Evolutionary conservation across 2,113 vertebrate genomes (phyloP), one percentile per base, ranked within the genome.

Genomic region (Epinephelus lanceolatus): DNA sequence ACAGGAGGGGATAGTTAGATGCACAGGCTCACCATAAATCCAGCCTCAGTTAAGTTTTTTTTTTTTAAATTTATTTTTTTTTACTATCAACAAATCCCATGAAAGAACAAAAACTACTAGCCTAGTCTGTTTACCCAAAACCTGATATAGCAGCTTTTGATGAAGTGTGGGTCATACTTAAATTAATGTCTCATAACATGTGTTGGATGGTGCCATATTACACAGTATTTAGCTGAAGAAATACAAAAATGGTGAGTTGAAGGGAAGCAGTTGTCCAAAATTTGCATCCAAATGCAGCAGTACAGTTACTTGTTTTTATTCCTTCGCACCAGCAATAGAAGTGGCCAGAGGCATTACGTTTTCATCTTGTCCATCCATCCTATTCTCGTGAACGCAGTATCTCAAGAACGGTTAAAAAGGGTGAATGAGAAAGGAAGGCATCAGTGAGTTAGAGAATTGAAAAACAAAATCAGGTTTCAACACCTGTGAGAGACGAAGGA

Each of bases 401-500:
- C 33, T 37, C 33, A 37, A 37, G 33, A 37, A 37, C 33, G 6
- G 60, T 51, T 61, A n/a, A 66, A 63, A 40, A 62, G 47, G 18
- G 6, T 42, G 23, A 60, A 59, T 40, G 51, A 66, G 21, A 33
- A 19, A 55, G 62, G 25, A 17, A 47, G 21, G 27, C 59, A 60
- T 86, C 27, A 11, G 55, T 76, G 55, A 59, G 37, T 21, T 10
- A 55, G 63, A 57, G 25, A 73, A 25, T 78, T 30, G 11, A 23
- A 66, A 63, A 68, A 74, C 25, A 33, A 57, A 69, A 56, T 11
- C 15, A 57, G 55, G 23, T 19, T 45, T 15, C 21, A 13, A 81
- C 60, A 60, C 56, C 63, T 83, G 37, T 76, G 59, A 80, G 51
- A 47, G 8, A 71, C 67, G 76, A 11, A 23, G 55, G 6, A 69